Evolutionary conservation across 1,140 invertebrate species (phyloP).

Genomic region (Trachelipus rathkii): DNA sequence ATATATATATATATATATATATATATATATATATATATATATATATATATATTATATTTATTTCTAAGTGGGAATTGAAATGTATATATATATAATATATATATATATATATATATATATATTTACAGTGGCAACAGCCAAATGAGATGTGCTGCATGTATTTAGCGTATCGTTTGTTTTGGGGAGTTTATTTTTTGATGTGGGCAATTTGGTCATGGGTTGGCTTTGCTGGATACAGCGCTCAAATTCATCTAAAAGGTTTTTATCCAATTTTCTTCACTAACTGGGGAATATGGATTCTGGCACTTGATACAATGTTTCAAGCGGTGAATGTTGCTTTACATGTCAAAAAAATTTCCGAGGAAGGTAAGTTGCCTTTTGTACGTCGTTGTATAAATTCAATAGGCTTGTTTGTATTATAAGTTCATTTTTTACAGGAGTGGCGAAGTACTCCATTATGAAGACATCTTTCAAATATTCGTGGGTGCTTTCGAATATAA

Average conservation of each 20-base stretch:
- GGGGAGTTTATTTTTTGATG: constrained; percentile 41
- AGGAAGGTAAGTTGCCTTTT: constrained; percentile 29
- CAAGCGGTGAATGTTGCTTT: constrained; percentile 38
- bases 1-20: too few species aligned
- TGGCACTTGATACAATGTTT: constrained; percentile 37
- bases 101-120: too few species aligned
- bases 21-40: too few species aligned
- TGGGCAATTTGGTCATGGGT: constrained; percentile 41
- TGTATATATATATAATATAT: too few species aligned
- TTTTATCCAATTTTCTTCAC: constrained; percentile 39
- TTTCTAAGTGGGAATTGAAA: too few species aligned
- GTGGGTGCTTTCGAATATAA: constrained; percentile 40
- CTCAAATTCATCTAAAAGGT: constrained; percentile 23
- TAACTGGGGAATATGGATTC: constrained; percentile 41
- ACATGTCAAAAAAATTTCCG: constrained; percentile 41
- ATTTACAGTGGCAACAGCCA: constrained; percentile 31
- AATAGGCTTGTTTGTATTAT: too few species aligned
- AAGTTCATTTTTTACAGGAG: constrained; percentile 24
- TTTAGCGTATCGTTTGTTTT: constrained; percentile 39
- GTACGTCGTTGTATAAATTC: too few species aligned
- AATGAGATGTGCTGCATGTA: constrained; percentile 42
- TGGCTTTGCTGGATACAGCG: constrained; percentile 37
- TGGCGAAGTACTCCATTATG: constrained; percentile 33
- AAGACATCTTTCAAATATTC: constrained; percentile 26
- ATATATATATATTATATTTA: too few species aligned